phyloP scores from a whole-genome alignment of 2,113 vertebrate species.

The Amia ocellicauda region DNA sequence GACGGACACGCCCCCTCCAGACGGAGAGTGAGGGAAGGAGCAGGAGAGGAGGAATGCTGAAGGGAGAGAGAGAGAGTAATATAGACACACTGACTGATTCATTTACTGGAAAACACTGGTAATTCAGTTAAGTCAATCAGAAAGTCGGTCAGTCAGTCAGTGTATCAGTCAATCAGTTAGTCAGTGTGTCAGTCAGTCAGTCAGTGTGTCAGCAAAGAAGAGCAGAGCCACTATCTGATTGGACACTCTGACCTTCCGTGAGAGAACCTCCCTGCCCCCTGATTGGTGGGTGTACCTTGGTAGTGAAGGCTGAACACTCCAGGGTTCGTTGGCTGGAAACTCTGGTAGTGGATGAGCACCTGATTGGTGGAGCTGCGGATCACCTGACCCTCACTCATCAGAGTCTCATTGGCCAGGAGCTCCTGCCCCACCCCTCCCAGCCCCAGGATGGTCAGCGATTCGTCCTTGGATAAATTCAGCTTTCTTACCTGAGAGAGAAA shows the following conservation, averaged over 20 bases:
- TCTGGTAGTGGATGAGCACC: conserved; percentile 82
- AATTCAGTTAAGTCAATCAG: background rate
- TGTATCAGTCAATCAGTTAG: too few relatives aligned
- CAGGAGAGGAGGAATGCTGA: conserved; percentile 85
- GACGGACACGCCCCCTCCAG: conserved; percentile 80
- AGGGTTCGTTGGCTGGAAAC: conserved; percentile 69
- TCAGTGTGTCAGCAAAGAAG: too few relatives aligned
- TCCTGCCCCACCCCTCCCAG: conserved; percentile 66
- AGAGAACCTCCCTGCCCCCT: too few relatives aligned
- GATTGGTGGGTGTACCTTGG: conserved; percentile 66
- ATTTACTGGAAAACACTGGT: too few relatives aligned
- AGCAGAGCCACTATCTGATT: too few relatives aligned
- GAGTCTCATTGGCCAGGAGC: conserved; percentile 81
- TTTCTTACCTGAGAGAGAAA: conserved; percentile 70
- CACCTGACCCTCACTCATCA: conserved; percentile 85
- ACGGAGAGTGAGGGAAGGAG: conserved; percentile 74
- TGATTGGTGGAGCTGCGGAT: conserved; percentile 86
- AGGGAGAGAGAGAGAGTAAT: background rate
- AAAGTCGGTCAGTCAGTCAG: too few relatives aligned
- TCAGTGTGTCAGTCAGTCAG: too few relatives aligned
- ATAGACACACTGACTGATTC: too few relatives aligned
- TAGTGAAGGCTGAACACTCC: conserved; percentile 82
- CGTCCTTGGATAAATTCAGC: conserved; percentile 81
- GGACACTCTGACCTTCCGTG: too few relatives aligned
- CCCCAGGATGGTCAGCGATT: conserved; percentile 76